Percentiles rank a stretch among this genome's conserved stretches.
These are phyloP conservation scores for Buteo buteo DNA, from an alignment of 2,113 vertebrate genomes.

Conservation along the genomic window DNA sequence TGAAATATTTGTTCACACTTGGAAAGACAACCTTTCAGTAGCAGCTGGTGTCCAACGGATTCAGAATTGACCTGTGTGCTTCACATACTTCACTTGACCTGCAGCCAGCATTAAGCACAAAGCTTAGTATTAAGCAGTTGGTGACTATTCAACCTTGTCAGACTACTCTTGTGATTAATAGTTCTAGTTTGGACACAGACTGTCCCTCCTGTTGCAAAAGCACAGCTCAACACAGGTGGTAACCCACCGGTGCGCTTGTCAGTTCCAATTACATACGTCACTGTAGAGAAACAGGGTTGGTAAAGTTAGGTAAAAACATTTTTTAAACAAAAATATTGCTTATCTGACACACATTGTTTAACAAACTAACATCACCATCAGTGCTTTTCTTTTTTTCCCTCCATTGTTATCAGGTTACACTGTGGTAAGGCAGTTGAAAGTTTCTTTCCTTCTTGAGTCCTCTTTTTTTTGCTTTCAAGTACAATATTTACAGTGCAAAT, in stretches of 20 bases:
- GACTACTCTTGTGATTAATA: not conserved
- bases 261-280: not conserved
- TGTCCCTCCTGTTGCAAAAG: not conserved
- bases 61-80: not conserved
- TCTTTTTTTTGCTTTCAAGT: not conserved
- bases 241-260: rapidly evolving
- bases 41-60: not conserved
- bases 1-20: not conserved
- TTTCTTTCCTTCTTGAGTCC: not conserved
- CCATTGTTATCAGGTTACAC: not conserved
- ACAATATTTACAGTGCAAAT: not conserved
- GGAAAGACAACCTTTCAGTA: not conserved
- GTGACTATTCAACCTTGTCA: not conserved
- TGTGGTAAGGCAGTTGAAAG: not conserved
- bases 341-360: not conserved
- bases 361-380: not conserved
- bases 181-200: not conserved
- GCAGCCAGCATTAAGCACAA: not conserved
- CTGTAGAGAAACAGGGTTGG: not conserved
- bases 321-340: not conserved
- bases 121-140: not conserved
- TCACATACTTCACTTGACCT: not conserved
- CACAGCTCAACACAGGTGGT: not conserved
- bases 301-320: not conserved
- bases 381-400: not conserved